Conservation (phyloP, 2,888 invertebrate genomes). For the Cosmia trapezina region DNA sequence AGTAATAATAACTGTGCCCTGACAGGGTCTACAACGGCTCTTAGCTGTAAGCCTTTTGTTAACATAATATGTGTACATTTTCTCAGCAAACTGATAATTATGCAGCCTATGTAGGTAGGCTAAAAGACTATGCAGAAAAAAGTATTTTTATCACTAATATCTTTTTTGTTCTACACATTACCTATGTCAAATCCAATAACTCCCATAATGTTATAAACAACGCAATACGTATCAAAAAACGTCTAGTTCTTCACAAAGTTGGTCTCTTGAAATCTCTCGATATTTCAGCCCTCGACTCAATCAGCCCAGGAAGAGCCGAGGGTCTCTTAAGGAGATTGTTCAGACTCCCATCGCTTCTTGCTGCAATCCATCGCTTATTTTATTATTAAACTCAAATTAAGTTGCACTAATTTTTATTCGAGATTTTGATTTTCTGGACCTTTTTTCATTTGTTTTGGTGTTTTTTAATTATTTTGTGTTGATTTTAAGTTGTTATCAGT, state of each 20-base stretch:
- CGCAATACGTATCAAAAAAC: constrained; percentile 30
- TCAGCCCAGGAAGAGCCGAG: constrained; percentile 58
- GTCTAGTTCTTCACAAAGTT: constrained; percentile 48
- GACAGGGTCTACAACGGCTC: no score
- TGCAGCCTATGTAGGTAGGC: not conserved
- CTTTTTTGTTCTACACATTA: not conserved
- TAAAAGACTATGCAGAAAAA: not conserved
- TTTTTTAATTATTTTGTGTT: no score
- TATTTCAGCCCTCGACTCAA: constrained; percentile 69
- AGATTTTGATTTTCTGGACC: not conserved
- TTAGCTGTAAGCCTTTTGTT: no score
- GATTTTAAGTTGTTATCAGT: no score
- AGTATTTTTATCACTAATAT: not conserved
- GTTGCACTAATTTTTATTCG: constrained; percentile 60
- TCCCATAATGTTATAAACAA: not conserved
- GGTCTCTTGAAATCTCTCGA: constrained; percentile 65
- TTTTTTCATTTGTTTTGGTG: not conserved
- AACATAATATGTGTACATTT: not conserved
- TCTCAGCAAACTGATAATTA: not conserved
- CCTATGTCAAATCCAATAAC: constrained; percentile 7
- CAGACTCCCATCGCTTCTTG: constrained; percentile 72
- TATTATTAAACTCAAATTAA: constrained; percentile 65
- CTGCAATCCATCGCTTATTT: constrained; percentile 68
- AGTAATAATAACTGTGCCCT: no score
- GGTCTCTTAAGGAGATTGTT: constrained; percentile 69